Evolutionary conservation across 2,888 invertebrate species (phyloP).

Genomic region (Lutraria lutraria): DNA sequence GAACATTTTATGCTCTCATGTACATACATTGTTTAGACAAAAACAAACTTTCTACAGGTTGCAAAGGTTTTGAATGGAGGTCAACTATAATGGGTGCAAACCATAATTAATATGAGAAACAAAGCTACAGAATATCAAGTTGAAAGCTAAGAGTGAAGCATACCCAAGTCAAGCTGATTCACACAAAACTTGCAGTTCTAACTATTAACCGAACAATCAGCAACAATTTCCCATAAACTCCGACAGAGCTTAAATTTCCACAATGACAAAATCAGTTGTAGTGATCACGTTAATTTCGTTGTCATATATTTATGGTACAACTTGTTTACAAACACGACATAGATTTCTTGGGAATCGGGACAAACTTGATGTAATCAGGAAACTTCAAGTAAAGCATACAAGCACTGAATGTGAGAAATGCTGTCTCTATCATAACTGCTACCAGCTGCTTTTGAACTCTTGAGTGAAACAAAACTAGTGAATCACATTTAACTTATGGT

Average conservation of each 20-base stretch:
- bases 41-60: not conserved
- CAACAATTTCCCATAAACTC: constrained; percentile 41
- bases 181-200: constrained; percentile 5
- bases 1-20: not conserved
- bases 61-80: not conserved
- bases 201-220: not conserved
- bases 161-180: not conserved
- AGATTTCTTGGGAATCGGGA: constrained; percentile 58
- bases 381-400: constrained; percentile 24
- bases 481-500: not conserved
- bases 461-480: not conserved
- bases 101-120: not conserved
- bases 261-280: constrained; percentile 47
- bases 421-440: constrained; percentile 33
- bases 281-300: constrained; percentile 42
- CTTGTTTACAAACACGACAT: constrained; percentile 62
- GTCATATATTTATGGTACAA: constrained; percentile 42
- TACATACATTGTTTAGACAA: not conserved
- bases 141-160: not conserved
- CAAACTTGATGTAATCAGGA: constrained; percentile 37
- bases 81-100: not conserved
- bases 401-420: constrained; percentile 35
- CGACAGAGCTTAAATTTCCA: constrained; percentile 17
- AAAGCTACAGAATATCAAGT: not conserved
- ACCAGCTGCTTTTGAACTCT: constrained; percentile 40